phyloP scores from a whole-genome alignment of 2,888 invertebrate species.

The Strigamia crassipes region DNA sequence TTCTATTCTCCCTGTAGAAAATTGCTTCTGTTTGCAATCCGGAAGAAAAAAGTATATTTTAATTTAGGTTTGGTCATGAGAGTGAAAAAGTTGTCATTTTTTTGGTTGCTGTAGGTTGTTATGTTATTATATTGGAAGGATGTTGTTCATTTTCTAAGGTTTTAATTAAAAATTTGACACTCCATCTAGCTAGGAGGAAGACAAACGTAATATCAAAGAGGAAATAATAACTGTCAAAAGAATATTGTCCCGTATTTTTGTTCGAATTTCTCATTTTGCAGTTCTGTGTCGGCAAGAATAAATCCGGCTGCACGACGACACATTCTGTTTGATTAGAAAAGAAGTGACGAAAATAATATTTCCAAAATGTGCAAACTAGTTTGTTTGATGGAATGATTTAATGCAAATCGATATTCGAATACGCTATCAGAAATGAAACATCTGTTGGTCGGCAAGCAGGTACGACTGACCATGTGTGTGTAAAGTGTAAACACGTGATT shows the following conservation, averaged over 20 bases:
- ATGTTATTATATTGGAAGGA: neutral
- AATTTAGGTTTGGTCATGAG: neutral
- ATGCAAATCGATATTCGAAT: neutral
- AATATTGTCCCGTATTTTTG: neutral
- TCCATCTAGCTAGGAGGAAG: neutral
- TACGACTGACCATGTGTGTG: neutral
- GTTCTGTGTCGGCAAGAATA: neutral
- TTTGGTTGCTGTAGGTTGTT: neutral
- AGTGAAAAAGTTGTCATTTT: neutral
- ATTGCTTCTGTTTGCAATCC: neutral
- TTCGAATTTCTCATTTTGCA: conserved; percentile 18
- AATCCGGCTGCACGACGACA: neutral
- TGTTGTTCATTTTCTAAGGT: conserved; percentile 36
- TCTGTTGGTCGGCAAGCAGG: neutral
- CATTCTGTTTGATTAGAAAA: neutral
- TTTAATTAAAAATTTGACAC: conserved; percentile 38
- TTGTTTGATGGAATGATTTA: neutral
- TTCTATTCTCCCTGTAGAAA: neutral
- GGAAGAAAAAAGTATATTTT: neutral
- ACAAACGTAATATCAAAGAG: conserved; percentile 42
- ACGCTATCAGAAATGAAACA: conserved; percentile 1
- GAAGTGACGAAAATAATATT: neutral
- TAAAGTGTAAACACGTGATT: conserved; percentile 14
- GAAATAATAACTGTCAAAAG: conserved; percentile 36
- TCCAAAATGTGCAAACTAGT: no score